phyloP scores from a whole-genome alignment of 2,113 vertebrate species.

The Piprites chloris region DNA sequence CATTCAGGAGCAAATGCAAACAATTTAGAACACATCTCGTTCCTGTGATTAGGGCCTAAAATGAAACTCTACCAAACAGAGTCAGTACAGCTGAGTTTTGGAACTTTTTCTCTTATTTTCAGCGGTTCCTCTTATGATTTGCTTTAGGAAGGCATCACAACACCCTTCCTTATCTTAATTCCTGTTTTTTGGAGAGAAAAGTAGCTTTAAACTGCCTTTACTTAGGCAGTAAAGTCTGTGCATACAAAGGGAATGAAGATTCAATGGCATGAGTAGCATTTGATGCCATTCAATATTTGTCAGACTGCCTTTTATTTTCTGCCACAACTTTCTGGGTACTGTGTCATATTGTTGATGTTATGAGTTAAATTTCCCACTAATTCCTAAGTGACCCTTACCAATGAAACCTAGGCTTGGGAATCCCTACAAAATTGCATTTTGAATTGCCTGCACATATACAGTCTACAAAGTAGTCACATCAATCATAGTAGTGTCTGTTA shows the following conservation, averaged over 20 bases:
- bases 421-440: background rate
- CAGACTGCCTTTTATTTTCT: background rate
- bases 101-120: background rate
- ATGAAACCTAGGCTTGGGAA: background rate
- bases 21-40: conserved; percentile 51
- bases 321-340: background rate
- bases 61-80: conserved; percentile 35
- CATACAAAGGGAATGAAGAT: background rate
- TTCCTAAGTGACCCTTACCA: background rate
- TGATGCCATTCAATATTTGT: background rate
- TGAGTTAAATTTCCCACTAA: background rate
- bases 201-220: background rate
- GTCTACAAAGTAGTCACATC: background rate
- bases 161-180: background rate
- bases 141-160: background rate
- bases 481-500: background rate
- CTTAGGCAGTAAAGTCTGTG: background rate
- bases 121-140: background rate
- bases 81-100: background rate
- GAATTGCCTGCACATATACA: background rate
- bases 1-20: conserved; percentile 60
- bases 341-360: background rate
- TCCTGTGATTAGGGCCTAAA: conserved; percentile 43
- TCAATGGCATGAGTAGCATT: background rate
- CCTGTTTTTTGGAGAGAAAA: background rate